Conservation (phyloP, 2,113 vertebrate species). For the Plotosus lineatus region DNA sequence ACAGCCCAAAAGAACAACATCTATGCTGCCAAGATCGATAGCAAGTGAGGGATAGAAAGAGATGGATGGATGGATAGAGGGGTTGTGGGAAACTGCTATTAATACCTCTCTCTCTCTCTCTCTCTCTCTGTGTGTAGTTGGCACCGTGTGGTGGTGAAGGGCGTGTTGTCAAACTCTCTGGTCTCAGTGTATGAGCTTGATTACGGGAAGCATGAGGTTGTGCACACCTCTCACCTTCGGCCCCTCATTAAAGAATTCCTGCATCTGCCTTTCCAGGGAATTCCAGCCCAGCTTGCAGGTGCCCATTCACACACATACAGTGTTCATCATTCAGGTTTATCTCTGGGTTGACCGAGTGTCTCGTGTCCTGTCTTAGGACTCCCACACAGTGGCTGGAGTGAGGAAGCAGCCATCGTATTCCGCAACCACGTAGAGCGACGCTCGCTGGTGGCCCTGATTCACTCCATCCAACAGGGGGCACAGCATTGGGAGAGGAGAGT, state of each 20-base stretch:
- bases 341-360: not conserved
- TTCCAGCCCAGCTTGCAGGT: conserved; percentile 90
- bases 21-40: conserved; percentile 88
- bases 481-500: conserved; percentile 78
- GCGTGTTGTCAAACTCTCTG: conserved; percentile 80
- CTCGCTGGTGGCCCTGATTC: conserved; percentile 85
- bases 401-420: conserved; percentile 89
- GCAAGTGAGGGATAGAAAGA: conserved; percentile 75
- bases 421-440: conserved; percentile 90
- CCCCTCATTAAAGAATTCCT: conserved; percentile 81
- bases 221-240: conserved; percentile 74
- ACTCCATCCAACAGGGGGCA: conserved; percentile 72
- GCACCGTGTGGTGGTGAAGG: conserved; percentile 88
- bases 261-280: conserved; percentile 88
- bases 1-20: conserved; percentile 78
- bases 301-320: conserved; percentile 3
- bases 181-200: conserved; percentile 89
- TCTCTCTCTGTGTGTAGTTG: conserved; percentile 72
- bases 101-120: not conserved
- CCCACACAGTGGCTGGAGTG: conserved; percentile 81
- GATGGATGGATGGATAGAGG: not conserved
- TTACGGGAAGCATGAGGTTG: conserved; percentile 87
- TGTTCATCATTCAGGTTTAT: not conserved
- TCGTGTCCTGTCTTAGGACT: conserved; percentile 73
- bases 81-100: not conserved